Percentiles rank a stretch among this genome's conserved stretches.
phyloP scores from a whole-genome alignment of 92 coral and sea anemone genomes.

The Micromussa lordhowensis region DNA sequence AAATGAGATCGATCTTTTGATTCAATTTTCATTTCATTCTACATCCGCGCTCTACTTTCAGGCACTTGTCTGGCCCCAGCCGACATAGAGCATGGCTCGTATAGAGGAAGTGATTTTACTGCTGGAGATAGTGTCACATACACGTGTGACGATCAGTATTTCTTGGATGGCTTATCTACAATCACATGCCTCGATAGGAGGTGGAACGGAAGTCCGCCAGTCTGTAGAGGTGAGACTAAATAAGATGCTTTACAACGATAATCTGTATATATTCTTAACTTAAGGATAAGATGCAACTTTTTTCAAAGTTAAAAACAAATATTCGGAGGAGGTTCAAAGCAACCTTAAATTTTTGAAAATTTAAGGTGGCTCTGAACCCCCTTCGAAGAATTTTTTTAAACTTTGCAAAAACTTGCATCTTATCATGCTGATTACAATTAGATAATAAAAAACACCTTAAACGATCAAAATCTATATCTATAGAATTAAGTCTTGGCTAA shows the following conservation, averaged over 20 bases:
- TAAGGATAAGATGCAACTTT: no score
- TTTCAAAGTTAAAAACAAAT: no score
- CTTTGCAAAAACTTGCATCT: no score
- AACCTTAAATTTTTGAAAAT: no score
- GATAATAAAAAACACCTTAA: no score
- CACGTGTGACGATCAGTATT: slow-evolving; percentile 34
- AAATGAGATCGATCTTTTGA: not conserved
- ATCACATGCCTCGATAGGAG: slow-evolving; percentile 56
- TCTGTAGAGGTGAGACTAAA: slow-evolving; percentile 32
- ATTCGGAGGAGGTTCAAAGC: no score
- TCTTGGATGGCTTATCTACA: slow-evolving; percentile 17
- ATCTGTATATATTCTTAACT: no score
- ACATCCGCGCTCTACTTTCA: not conserved
- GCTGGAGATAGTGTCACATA: not conserved
- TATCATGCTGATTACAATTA: no score
- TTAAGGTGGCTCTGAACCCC: no score
- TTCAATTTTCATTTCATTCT: not conserved
- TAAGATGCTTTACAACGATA: not conserved
- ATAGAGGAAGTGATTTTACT: not conserved
- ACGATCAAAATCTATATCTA: no score
- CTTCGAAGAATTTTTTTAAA: no score
- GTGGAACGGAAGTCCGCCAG: slow-evolving; percentile 48
- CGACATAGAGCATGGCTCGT: slow-evolving; percentile 1
- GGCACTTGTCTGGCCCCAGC: not conserved
- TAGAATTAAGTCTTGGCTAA: no score